Conservation (phyloP, 2,113 vertebrate genomes). For the Xenopus tropicalis region DNA sequence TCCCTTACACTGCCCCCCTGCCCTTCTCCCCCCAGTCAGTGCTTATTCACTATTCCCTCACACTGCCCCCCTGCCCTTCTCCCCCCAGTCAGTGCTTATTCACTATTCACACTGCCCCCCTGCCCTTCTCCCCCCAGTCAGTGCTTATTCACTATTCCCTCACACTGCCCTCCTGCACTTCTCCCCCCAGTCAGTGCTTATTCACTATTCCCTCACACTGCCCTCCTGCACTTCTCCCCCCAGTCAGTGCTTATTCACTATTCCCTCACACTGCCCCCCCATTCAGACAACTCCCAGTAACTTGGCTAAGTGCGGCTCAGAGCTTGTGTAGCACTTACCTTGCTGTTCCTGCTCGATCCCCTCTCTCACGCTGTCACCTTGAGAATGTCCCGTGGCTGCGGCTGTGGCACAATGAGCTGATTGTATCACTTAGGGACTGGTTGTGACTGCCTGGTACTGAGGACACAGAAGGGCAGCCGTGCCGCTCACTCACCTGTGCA, state of each 20-base stretch:
- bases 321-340: constrained; percentile 11
- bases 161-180: too few species aligned
- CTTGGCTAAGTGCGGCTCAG: too few species aligned
- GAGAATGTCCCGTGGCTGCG: constrained; percentile 20
- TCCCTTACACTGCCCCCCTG: too few species aligned
- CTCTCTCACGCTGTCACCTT: constrained; percentile 34
- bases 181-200: too few species aligned
- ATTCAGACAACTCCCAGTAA: neutral
- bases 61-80: neutral
- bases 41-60: neutral
- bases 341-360: neutral
- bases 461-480: constrained; percentile 35
- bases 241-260: neutral
- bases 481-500: constrained; percentile 1
- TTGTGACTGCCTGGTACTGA: constrained; percentile 39
- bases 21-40: too few species aligned
- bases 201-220: neutral
- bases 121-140: too few species aligned
- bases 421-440: constrained; percentile 36
- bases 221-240: neutral
- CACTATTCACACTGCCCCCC: neutral
- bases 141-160: too few species aligned
- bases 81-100: neutral
- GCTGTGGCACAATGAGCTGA: constrained; percentile 32
- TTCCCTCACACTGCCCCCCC: neutral